Evolutionary conservation across 2,797 vertebrate species (phyloP).

Genomic region (Phoeniculus purpureus): DNA sequence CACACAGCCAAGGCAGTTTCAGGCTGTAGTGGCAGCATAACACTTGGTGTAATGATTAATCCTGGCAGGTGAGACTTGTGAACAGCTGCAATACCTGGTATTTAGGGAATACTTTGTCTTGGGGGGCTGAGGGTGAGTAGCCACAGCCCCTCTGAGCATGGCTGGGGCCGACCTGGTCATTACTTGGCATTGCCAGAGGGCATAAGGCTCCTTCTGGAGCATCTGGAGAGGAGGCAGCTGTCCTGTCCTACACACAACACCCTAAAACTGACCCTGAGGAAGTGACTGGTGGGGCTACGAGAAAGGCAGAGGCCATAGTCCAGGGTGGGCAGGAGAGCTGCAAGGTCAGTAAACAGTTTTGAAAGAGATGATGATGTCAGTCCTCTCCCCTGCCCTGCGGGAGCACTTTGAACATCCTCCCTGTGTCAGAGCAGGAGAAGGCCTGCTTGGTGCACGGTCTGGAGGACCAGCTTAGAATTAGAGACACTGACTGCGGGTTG

Average conservation of each 20-base stretch:
- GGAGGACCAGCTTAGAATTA: background rate
- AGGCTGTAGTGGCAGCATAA: background rate
- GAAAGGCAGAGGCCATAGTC: background rate
- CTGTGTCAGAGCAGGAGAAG: background rate
- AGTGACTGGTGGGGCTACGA: fast-evolving
- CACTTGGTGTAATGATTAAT: constrained; percentile 33
- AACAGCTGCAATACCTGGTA: background rate
- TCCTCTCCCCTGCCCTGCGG: constrained; percentile 21
- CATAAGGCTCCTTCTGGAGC: fast-evolving
- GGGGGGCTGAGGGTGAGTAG: background rate
- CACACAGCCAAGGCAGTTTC: background rate
- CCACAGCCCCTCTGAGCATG: background rate
- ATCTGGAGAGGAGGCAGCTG: background rate
- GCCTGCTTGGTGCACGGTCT: background rate
- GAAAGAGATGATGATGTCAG: background rate
- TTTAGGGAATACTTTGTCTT: background rate
- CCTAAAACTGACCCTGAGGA: background rate
- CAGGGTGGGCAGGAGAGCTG: background rate
- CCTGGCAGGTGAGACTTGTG: background rate
- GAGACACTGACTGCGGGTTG: background rate
- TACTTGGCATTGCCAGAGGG: background rate
- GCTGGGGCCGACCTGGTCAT: background rate
- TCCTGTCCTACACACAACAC: background rate
- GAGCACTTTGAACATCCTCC: constrained; percentile 12
- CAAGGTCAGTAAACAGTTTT: background rate